These are phyloP conservation scores for Ondatra zibethicus DNA, from an alignment of 2,113 vertebrate species.

Conservation along the genomic window DNA sequence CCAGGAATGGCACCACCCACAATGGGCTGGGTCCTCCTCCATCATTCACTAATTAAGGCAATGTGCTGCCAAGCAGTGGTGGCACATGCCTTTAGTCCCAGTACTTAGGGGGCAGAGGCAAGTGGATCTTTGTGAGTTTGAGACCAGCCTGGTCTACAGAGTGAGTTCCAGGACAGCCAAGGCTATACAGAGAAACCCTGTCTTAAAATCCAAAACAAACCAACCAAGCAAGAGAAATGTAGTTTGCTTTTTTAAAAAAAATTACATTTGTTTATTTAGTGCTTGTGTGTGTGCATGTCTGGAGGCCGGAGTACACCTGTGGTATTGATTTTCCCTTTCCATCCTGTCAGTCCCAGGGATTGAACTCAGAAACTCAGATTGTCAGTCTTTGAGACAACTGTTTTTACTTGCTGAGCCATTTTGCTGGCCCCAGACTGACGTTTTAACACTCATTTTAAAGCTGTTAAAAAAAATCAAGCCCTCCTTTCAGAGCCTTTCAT, in stretches of 20 bases:
- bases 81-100: too few species aligned
- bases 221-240: too few species aligned
- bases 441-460: slow-evolving; percentile 3
- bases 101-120: too few species aligned
- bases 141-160: too few species aligned
- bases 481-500: background rate
- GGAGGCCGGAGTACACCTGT: background rate
- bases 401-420: background rate
- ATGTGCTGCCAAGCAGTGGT: too few species aligned
- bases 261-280: background rate
- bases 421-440: background rate
- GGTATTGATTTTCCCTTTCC: too few species aligned
- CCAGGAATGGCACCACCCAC: background rate
- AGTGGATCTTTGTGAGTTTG: too few species aligned
- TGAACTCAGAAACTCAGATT: background rate
- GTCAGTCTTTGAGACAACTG: background rate
- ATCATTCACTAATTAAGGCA: background rate
- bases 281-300: background rate
- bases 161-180: too few species aligned
- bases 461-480: background rate
- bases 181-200: too few species aligned
- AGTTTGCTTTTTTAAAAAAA: background rate
- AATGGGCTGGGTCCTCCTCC: background rate
- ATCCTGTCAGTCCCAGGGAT: background rate
- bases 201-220: too few species aligned